Evolutionary conservation across 1,140 invertebrate genomes (phyloP).

Genomic region (Leguminivora glycinivorella): DNA sequence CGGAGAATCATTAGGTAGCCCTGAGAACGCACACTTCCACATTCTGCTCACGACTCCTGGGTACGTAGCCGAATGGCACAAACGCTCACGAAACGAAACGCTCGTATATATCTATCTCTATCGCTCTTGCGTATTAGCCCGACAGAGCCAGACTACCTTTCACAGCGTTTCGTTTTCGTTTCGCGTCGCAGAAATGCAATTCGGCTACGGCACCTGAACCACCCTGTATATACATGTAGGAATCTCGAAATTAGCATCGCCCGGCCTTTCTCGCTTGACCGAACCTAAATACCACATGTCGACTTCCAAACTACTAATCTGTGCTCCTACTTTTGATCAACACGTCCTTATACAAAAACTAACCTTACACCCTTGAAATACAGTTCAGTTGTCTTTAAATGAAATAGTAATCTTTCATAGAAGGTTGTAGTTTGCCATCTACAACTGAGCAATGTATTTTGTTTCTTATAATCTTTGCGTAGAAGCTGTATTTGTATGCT

Average conservation of each 20-base stretch:
- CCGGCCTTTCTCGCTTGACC: constrained; percentile 13
- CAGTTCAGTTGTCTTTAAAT: background rate
- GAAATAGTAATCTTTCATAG: background rate
- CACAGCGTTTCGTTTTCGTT: too few species aligned
- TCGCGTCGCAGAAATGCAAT: too few species aligned
- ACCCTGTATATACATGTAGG: background rate
- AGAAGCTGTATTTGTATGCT: background rate
- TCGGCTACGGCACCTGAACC: too few species aligned
- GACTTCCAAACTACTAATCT: constrained; percentile 21
- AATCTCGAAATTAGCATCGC: constrained; percentile 22
- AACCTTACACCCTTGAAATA: background rate
- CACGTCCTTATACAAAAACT: background rate
- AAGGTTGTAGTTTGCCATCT: background rate
- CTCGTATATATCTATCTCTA: too few species aligned
- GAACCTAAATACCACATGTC: constrained; percentile 22
- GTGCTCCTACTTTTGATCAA: background rate
- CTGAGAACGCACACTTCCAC: too few species aligned
- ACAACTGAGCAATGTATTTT: background rate
- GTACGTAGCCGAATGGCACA: too few species aligned
- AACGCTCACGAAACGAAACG: too few species aligned
- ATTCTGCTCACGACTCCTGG: too few species aligned
- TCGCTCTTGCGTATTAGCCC: too few species aligned
- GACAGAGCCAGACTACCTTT: too few species aligned
- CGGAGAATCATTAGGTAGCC: too few species aligned
- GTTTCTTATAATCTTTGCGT: background rate